These are phyloP conservation scores for Hemicentrotus pulcherrimus DNA, from an alignment of 35 echinoderm and acorn worm genomes.

Conservation along the genomic window DNA sequence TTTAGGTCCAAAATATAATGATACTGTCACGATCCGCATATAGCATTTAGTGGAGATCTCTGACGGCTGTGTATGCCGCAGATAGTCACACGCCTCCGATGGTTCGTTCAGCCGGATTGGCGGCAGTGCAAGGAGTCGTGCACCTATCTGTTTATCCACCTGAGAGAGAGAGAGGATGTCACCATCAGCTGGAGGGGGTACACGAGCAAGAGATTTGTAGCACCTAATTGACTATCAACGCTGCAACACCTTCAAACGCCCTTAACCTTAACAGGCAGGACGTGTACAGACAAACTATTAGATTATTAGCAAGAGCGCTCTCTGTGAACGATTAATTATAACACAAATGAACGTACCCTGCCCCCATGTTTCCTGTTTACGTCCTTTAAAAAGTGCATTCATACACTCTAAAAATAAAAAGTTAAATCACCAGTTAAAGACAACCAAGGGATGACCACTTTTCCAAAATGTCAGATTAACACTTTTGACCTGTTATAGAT, in stretches of 20 bases:
- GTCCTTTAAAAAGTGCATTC: background rate
- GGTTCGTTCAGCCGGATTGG: background rate
- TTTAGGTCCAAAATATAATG: no score
- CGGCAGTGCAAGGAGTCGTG: background rate
- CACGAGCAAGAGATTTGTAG: slow-evolving; percentile 1
- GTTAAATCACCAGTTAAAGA: no score
- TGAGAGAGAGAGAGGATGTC: background rate
- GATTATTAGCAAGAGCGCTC: background rate
- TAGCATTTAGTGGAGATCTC: no score
- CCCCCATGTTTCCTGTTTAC: background rate
- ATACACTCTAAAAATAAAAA: no score
- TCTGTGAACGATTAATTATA: background rate
- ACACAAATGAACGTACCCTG: background rate
- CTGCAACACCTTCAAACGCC: background rate
- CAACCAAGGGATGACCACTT: no score
- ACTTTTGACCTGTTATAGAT: no score
- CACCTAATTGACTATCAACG: background rate
- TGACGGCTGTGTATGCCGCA: no score
- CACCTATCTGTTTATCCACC: background rate
- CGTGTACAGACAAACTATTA: background rate
- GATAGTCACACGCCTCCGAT: background rate
- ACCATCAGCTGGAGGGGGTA: background rate
- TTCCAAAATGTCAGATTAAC: no score
- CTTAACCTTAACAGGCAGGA: background rate
- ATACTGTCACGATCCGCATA: no score